phyloP scores from a whole-genome alignment of 2,113 vertebrate species.

The Anhinga anhinga region DNA sequence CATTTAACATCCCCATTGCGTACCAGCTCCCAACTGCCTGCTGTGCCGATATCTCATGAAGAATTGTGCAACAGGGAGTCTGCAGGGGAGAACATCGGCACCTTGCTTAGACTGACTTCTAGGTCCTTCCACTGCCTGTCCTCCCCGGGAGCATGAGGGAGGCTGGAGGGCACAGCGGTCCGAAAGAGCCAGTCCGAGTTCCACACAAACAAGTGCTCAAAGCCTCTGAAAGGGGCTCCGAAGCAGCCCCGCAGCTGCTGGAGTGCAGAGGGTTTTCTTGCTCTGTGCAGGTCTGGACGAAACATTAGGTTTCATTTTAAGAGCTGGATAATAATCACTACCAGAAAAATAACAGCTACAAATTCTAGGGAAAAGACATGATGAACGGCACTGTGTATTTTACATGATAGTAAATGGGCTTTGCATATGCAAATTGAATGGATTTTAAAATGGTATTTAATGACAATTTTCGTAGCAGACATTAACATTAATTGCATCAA shows the following conservation, averaged over 20 bases:
- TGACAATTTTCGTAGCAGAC: conserved; percentile 81
- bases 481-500: conserved; percentile 83
- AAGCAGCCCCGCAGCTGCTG: not conserved
- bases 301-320: conserved; percentile 59
- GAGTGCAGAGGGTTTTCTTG: not conserved
- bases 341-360: conserved; percentile 52
- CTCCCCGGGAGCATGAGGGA: accelerated
- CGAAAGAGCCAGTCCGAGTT: accelerated
- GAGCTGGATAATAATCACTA: conserved; percentile 57
- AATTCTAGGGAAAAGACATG: conserved; percentile 57
- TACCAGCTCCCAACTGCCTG: not conserved
- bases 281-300: not conserved
- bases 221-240: not conserved
- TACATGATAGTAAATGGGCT: conserved; percentile 76
- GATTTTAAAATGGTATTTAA: conserved; percentile 89
- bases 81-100: not conserved
- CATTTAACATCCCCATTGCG: accelerated
- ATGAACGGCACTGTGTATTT: conserved; percentile 60
- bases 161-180: accelerated
- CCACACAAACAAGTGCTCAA: not conserved
- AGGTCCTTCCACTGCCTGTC: not conserved
- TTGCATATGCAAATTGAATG: conserved; percentile 86
- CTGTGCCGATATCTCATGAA: not conserved
- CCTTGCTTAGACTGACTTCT: not conserved
- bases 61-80: not conserved